Base-by-base conservation (phyloP, 2,113 vertebrate species). In the Pholis gunnellus region DNA sequence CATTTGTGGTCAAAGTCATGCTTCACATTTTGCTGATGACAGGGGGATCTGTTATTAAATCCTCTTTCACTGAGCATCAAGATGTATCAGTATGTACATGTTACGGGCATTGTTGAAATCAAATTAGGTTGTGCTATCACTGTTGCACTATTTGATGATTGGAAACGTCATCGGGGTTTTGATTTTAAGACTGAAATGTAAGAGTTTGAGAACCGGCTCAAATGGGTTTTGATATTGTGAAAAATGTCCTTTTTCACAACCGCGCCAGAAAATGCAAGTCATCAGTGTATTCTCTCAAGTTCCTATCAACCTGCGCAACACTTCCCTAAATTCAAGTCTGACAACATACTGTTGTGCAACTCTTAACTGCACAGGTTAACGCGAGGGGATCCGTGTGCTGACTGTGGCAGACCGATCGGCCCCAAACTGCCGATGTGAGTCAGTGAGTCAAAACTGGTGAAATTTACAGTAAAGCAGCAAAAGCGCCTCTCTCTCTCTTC, bases 1-100 rank as follows among this genome's bases (percentile, higher is more conserved):
- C 8, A 36, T 71, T 52, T 85, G 59, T 14, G 46, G 73, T 81
- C 0, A 44, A 10, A 78, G 36, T 54, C 66, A 68, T 5, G 48
- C 14, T 38, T 66, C 4, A 40, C 3, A 46, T 75, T 56, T 40
- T 80, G 79, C 44, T 70, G 63, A 80, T 42, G 31, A 9, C 1
- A 27, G 36, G 10, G 0, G 6, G 0, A 34, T 44, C 56, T 38
- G 29, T 42, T 38, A 4, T 40, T 13, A 31, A 22, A 64, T 46
- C 20, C 7, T 75, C 10, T 54, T 48, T 70, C 13, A 57, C 68
- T 72, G 40, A 42, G 13, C 9, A 61, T 64, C 3, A 34, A 27
- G 65, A 56, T 63, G 2, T 9, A 65, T 34, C 36, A 25, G 1
- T 27, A 13, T 25, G 18, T 60, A 22, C n/a, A 6, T 3, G 1